Evolutionary conservation across 1,140 invertebrate species (phyloP).

Genomic region (Apolygus lucorum): DNA sequence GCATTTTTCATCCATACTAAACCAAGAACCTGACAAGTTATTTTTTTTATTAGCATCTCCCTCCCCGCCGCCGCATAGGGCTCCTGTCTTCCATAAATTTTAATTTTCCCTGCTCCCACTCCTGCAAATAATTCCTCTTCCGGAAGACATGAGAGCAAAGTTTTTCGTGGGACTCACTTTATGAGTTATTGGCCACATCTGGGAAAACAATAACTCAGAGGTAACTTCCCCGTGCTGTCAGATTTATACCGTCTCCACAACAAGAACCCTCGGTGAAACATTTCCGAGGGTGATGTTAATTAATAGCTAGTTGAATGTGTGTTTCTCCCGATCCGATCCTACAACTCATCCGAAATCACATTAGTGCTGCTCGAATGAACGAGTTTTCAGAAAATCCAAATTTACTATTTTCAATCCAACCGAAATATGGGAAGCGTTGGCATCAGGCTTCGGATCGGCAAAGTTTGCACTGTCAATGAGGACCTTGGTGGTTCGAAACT

Average conservation of each 20-base stretch:
- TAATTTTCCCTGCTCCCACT: conserved; percentile 8
- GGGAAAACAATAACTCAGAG: conserved; percentile 2
- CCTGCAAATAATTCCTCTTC: conserved; percentile 1
- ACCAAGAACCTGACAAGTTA: conserved; percentile 3
- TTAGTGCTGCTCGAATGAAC: no score
- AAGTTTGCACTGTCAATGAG: no score
- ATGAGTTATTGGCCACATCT: neutral
- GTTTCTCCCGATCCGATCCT: no score
- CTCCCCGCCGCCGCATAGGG: neutral
- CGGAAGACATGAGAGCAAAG: neutral
- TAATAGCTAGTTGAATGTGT: no score
- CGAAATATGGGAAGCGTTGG: no score
- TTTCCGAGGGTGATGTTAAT: no score
- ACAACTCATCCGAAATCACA: no score
- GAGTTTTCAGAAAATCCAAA: no score
- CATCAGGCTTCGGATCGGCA: no score
- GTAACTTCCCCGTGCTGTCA: neutral
- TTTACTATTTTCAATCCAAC: no score
- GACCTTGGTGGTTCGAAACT: no score
- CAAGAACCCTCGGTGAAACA: no score
- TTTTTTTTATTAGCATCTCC: neutral
- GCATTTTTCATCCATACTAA: conserved; percentile 15
- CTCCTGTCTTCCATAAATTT: neutral
- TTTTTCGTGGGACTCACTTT: neutral
- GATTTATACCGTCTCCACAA: conserved; percentile 3